Conservation (phyloP, 2,113 vertebrate genomes). For the Rhodinocichla rosea region DNA sequence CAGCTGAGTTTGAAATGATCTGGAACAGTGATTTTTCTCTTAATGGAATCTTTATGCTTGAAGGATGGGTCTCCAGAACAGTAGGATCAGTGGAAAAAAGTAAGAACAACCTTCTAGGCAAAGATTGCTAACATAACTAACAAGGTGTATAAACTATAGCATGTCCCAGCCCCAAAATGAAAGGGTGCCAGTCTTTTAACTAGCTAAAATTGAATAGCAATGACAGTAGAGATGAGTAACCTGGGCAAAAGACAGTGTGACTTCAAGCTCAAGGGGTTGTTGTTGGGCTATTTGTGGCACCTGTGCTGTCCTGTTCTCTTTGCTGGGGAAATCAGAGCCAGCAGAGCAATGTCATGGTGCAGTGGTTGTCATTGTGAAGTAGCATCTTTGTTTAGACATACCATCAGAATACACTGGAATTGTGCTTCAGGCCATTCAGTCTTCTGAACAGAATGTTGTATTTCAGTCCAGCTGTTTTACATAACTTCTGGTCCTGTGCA, state of each 20-base stretch:
- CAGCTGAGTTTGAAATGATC: not conserved
- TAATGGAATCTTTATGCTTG: not conserved
- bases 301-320: not conserved
- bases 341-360: not conserved
- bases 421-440: conserved; percentile 26
- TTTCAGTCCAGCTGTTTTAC: conserved; percentile 36
- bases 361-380: conserved; percentile 2
- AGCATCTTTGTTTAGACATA: conserved; percentile 15
- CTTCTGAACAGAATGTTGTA: conserved; percentile 19
- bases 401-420: not conserved
- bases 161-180: not conserved
- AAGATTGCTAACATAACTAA: not conserved
- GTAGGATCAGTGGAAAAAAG: not conserved
- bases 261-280: not conserved
- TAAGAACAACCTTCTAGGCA: not conserved
- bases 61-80: not conserved
- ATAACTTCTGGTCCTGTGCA: conserved; percentile 13
- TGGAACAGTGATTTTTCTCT: not conserved
- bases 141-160: not conserved
- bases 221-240: not conserved
- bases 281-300: not conserved
- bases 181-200: not conserved
- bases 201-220: not conserved
- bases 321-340: not conserved
- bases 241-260: not conserved